A percentile compares a stretch with the other conserved stretches of the same genome.
These are phyloP conservation scores for Neogale vison DNA, from an alignment of 2,113 vertebrate genomes.

Conservation along the genomic window DNA sequence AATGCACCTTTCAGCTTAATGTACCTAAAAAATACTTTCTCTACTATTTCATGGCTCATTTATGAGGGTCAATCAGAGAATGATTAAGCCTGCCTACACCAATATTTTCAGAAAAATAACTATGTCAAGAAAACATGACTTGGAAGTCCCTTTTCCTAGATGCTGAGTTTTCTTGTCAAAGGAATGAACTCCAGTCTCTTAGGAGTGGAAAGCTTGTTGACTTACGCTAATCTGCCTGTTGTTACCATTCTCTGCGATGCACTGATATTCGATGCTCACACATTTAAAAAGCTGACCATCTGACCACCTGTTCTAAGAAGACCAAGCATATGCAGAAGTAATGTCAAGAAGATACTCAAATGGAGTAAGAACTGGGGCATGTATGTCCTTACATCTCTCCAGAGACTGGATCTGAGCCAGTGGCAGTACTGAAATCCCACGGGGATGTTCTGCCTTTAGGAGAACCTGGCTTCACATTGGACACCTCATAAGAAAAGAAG, in stretches of 20 bases:
- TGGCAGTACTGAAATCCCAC: background rate
- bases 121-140: background rate
- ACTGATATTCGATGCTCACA: background rate
- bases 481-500: background rate
- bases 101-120: slow-evolving; percentile 19
- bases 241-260: background rate
- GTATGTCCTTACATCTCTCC: background rate
- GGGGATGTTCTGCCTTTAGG: background rate
- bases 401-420: background rate
- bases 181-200: background rate
- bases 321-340: background rate
- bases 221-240: background rate
- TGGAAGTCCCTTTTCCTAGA: background rate
- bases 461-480: too few relatives aligned
- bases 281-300: background rate
- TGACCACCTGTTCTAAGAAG: background rate
- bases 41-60: background rate
- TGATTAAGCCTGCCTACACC: background rate
- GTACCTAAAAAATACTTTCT: background rate
- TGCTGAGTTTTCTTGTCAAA: background rate
- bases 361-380: background rate
- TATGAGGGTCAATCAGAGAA: background rate
- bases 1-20: background rate
- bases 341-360: slow-evolving; percentile 3
- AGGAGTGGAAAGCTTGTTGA: slow-evolving; percentile 41